Base-by-base conservation (phyloP, 2,797 vertebrate genomes). In the Momotus momota region DNA sequence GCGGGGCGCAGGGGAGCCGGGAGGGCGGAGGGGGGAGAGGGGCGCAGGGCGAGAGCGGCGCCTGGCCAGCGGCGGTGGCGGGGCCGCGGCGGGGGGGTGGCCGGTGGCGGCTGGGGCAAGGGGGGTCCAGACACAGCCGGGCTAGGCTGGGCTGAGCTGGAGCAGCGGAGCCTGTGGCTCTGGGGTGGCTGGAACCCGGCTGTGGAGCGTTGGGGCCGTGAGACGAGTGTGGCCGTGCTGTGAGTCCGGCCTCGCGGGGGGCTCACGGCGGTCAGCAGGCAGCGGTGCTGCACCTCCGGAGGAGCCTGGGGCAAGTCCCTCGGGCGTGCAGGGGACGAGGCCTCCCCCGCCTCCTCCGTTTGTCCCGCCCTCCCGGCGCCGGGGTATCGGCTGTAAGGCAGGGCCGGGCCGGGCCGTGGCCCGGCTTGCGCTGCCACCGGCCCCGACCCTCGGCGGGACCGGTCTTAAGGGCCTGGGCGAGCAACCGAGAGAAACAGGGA, bases 291-390 rank as follows among this genome's bases (percentile, higher is more conserved):
- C 61, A 31, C 21, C n/a, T 31, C 14, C 9, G 12, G 40, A 19
- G 46, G 10, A 54, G 55, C n/a, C n/a, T 12, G 26, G 22, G 12
- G 23, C n/a, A 5, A 9, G 27, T 22, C 27, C n/a, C 15, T 14
- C 14, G 26, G 29, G 25, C 17, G 52, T 6, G 58, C 61, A 13
- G 6, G 29, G 10, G 31, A 55, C 29, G 54, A 55, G 31, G 31
- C 31, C 52, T 55, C 18, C 31, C 52, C 52, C 52, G 17, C 48
- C 26, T 16, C 26, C 17, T 26, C 51, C 26, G 51, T 31, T 62
- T 86, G 92, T 93, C 95, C 81, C 89, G 91, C 93, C 25, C 73
- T 46, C 48, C 61, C 14, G 61, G 86, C 81, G 78, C 58, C 70
- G 10, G 21, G 8, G 25, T 2, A 55, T 35, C 48, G 14, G 31